Conservation (phyloP, 2,888 invertebrate species). For the Pycnomerus fuliginosus region DNA sequence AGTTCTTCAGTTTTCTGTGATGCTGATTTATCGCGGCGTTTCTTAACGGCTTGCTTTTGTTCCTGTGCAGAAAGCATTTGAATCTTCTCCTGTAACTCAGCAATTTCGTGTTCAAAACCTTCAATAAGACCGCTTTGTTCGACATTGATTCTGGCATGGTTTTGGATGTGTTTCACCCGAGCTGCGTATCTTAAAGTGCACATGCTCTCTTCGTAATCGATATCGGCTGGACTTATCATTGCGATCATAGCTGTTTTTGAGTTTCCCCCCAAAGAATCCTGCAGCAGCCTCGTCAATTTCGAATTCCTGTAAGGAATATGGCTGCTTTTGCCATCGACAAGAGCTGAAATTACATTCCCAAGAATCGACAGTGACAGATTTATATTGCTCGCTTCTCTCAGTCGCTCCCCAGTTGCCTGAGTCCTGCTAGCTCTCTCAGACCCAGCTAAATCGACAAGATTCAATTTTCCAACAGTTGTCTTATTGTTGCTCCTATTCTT, state of each 20-base stretch:
- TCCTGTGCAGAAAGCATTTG: constrained; percentile 40
- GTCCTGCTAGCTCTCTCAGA: constrained; percentile 97
- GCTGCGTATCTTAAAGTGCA: constrained; percentile 96
- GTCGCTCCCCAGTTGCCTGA: constrained; percentile 86
- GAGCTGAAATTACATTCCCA: constrained; percentile 97
- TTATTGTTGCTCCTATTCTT: constrained; percentile 83
- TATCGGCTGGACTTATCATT: constrained; percentile 94
- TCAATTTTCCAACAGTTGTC: constrained; percentile 92
- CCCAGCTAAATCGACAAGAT: constrained; percentile 96
- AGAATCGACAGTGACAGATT: constrained; percentile 95
- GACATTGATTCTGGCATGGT: constrained; percentile 93
- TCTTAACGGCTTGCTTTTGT: constrained; percentile 54
- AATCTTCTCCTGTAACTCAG: constrained; percentile 67
- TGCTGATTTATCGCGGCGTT: constrained; percentile 31
- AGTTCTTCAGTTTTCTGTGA: constrained; percentile 40
- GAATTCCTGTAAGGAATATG: constrained; percentile 99
- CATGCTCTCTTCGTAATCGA: constrained; percentile 96
- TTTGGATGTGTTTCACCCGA: constrained; percentile 96
- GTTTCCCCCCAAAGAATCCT: constrained; percentile 97
- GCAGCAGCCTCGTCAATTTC: constrained; percentile 89
- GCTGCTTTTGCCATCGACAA: constrained; percentile 95
- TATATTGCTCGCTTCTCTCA: constrained; percentile 97
- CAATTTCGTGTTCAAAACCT: constrained; percentile 96
- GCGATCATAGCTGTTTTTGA: constrained; percentile 96
- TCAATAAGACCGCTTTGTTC: constrained; percentile 88